These are phyloP conservation scores for Hirtodrosophila confusa DNA, from an alignment of 2,888 invertebrate genomes.

Conservation along the genomic window DNA sequence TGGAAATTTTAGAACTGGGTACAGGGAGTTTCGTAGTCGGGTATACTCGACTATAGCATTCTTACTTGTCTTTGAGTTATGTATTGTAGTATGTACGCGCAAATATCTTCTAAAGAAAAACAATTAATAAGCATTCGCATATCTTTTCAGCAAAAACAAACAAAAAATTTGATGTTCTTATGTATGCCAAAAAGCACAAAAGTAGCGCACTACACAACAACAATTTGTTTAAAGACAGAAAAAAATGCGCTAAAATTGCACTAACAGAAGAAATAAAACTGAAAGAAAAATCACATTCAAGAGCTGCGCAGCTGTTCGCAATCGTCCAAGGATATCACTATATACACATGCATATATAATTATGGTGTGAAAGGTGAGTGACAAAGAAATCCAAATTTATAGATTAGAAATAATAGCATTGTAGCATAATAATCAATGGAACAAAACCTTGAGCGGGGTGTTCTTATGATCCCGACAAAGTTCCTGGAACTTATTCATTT, in stretches of 20 bases:
- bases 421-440: no score
- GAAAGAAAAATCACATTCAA: slow-evolving; percentile 8
- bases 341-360: slow-evolving; percentile 4
- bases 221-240: slow-evolving; percentile 33
- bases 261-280: slow-evolving; percentile 2
- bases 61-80: slow-evolving; percentile 7
- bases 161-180: slow-evolving; percentile 14
- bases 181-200: slow-evolving; percentile 26
- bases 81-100: neutral
- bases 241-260: slow-evolving; percentile 19
- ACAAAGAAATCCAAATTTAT: neutral
- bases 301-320: slow-evolving; percentile 21
- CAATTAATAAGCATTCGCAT: slow-evolving; percentile 38
- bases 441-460: no score
- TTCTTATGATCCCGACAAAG: no score
- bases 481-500: no score
- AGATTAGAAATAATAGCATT: no score
- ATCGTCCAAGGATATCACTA: slow-evolving; percentile 36
- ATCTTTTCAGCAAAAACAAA: slow-evolving; percentile 29
- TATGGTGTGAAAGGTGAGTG: slow-evolving; percentile 49
- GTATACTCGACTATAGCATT: no score
- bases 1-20: no score
- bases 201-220: slow-evolving; percentile 8
- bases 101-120: slow-evolving; percentile 31
- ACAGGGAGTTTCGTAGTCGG: no score